Conservation (phyloP, 2,888 invertebrate species). For the Boloria selene region DNA sequence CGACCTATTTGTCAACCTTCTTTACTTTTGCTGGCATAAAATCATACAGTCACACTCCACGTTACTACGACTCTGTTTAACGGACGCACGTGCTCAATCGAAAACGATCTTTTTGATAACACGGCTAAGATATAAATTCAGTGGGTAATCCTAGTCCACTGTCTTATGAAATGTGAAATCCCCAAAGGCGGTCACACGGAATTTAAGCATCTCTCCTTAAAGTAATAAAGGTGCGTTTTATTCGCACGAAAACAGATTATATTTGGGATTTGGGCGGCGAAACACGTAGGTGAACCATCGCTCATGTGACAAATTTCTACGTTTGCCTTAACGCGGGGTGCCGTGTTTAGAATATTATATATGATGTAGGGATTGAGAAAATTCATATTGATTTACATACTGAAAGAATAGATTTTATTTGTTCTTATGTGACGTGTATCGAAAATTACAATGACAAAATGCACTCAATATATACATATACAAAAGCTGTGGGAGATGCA, state of each 20-base stretch:
- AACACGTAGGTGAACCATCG: constrained; percentile 82
- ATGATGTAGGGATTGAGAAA: constrained; percentile 59
- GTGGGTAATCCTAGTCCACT: constrained; percentile 64
- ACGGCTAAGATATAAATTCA: constrained; percentile 75
- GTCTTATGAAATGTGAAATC: constrained; percentile 72
- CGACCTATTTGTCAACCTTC: constrained; percentile 82
- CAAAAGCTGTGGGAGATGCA: constrained; percentile 8
- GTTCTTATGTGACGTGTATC: constrained; percentile 38
- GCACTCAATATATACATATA: constrained; percentile 1
- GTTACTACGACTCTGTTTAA: constrained; percentile 61
- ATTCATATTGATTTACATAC: constrained; percentile 76
- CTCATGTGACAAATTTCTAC: constrained; percentile 83
- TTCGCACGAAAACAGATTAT: constrained; percentile 74
- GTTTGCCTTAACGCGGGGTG: constrained; percentile 79
- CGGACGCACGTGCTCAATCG: constrained; percentile 52
- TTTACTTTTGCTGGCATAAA: constrained; percentile 79
- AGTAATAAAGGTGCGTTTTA: constrained; percentile 82
- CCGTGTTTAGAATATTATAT: constrained; percentile 81
- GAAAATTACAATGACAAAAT: constrained; percentile 37
- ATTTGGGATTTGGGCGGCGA: constrained; percentile 78
- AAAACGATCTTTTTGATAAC: constrained; percentile 72
- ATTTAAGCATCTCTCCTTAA: constrained; percentile 78
- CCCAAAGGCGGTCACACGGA: constrained; percentile 64
- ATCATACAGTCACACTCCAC: constrained; percentile 76
- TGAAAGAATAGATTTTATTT: constrained; percentile 52